phyloP scores from a whole-genome alignment of 53 echinoderm and acorn worm genomes.

The Mesocentrotus franciscanus region DNA sequence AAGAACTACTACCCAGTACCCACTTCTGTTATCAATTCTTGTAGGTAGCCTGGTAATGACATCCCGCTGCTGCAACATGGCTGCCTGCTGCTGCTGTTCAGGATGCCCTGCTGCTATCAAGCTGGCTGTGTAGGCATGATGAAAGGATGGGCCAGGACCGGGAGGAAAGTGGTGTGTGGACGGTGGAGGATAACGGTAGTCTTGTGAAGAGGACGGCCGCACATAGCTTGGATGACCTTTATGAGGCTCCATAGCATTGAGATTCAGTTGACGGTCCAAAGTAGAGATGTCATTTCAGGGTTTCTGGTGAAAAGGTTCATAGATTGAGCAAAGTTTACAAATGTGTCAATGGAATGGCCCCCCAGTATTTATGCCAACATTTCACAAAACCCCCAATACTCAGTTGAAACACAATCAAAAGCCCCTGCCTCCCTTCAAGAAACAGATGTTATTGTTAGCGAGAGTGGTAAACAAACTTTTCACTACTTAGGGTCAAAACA shows the following conservation, averaged over 20 bases:
- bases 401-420: too few relatives aligned
- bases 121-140: conserved; percentile 11
- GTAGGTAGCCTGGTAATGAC: conserved; percentile 11
- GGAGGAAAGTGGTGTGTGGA: neutral
- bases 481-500: too few relatives aligned
- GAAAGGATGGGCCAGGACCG: neutral
- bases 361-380: too few relatives aligned
- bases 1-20: neutral
- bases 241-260: neutral
- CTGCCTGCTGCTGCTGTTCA: conserved; percentile 27
- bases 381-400: too few relatives aligned
- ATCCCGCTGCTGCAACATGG: conserved; percentile 6
- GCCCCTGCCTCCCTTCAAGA: too few relatives aligned
- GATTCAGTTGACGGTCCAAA: neutral
- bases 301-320: neutral
- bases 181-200: conserved; percentile 19
- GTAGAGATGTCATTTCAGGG: neutral
- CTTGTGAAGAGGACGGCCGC: neutral
- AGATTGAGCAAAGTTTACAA: too few relatives aligned
- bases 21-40: conserved; percentile 7
- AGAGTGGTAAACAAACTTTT: too few relatives aligned
- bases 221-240: neutral
- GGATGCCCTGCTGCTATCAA: conserved; percentile 18
- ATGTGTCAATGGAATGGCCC: too few relatives aligned
- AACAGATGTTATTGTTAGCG: too few relatives aligned